Conservation (phyloP, 2,888 invertebrate genomes). For the Cetonia aurata region DNA sequence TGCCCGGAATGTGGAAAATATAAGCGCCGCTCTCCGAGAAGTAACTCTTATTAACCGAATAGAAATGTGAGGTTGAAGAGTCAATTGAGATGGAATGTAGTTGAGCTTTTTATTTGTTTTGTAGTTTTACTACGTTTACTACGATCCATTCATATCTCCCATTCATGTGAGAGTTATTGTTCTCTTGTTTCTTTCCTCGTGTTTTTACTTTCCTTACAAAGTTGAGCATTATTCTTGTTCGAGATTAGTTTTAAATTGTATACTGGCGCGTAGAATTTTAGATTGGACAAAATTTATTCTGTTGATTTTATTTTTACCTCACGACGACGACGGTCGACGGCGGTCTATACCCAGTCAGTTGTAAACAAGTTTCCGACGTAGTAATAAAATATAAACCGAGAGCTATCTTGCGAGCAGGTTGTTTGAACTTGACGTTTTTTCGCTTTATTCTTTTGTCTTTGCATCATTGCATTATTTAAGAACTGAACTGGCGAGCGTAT, state of each 20-base stretch:
- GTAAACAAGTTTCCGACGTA: slow-evolving; percentile 40
- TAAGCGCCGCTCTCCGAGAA: slow-evolving; percentile 33
- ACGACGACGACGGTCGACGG: slow-evolving; percentile 25
- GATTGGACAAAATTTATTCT: slow-evolving; percentile 34
- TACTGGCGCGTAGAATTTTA: slow-evolving; percentile 32
- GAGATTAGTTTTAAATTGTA: slow-evolving; percentile 37
- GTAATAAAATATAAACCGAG: slow-evolving; percentile 43
- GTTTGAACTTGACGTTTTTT: slow-evolving; percentile 43
- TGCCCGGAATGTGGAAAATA: slow-evolving; percentile 28
- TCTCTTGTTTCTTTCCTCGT: slow-evolving; percentile 48
- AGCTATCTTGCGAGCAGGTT: slow-evolving; percentile 35
- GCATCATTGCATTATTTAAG: slow-evolving; percentile 6
- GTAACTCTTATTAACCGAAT: slow-evolving; percentile 44
- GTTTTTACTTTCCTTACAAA: slow-evolving; percentile 40
- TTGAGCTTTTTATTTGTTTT: slow-evolving; percentile 66
- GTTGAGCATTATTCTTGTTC: slow-evolving; percentile 44
- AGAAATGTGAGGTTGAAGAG: slow-evolving; percentile 48
- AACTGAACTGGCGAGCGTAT: background rate
- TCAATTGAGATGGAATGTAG: slow-evolving; percentile 60
- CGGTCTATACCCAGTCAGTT: slow-evolving; percentile 35
- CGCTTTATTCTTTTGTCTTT: slow-evolving; percentile 13
- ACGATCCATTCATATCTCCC: slow-evolving; percentile 65
- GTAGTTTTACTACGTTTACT: slow-evolving; percentile 67
- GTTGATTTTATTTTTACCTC: slow-evolving; percentile 38
- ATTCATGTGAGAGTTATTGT: slow-evolving; percentile 59